These are phyloP conservation scores for Lasioglossum vierecki DNA, from an alignment of 2,888 invertebrate species.

Conservation along the genomic window DNA sequence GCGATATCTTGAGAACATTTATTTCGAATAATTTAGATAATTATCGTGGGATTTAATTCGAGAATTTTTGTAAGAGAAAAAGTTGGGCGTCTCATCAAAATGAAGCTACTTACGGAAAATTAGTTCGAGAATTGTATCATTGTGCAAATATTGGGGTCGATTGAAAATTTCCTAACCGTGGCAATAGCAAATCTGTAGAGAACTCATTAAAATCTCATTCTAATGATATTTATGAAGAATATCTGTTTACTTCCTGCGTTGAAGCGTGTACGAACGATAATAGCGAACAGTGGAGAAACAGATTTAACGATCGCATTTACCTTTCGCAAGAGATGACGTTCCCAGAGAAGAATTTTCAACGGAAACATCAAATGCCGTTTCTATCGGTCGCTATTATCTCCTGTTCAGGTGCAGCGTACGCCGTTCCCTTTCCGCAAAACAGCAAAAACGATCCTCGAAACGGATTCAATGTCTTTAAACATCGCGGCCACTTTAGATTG, in stretches of 20 bases:
- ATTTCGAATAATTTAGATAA: no score
- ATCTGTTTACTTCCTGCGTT: background rate
- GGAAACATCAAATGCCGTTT: background rate
- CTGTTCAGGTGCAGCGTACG: background rate
- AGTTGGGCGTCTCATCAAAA: no score
- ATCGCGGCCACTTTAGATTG: conserved; percentile 3
- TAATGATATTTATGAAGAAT: background rate
- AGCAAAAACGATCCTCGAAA: background rate
- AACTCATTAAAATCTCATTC: background rate
- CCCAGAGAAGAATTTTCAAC: background rate
- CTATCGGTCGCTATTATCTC: conserved; percentile 4
- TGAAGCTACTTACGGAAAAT: no score
- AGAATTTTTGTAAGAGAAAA: no score
- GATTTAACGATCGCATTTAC: conserved; percentile 2
- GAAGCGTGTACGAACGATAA: background rate
- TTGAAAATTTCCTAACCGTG: background rate
- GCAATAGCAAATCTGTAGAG: no score
- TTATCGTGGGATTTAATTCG: no score
- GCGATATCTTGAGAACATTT: no score
- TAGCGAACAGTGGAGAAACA: no score
- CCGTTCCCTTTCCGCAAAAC: background rate
- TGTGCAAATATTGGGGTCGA: background rate
- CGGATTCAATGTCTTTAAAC: background rate
- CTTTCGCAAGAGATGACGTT: background rate
- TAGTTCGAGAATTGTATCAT: no score